These are phyloP conservation scores for Agrotis clavis DNA, from an alignment of 2,888 invertebrate genomes.

Conservation along the genomic window DNA sequence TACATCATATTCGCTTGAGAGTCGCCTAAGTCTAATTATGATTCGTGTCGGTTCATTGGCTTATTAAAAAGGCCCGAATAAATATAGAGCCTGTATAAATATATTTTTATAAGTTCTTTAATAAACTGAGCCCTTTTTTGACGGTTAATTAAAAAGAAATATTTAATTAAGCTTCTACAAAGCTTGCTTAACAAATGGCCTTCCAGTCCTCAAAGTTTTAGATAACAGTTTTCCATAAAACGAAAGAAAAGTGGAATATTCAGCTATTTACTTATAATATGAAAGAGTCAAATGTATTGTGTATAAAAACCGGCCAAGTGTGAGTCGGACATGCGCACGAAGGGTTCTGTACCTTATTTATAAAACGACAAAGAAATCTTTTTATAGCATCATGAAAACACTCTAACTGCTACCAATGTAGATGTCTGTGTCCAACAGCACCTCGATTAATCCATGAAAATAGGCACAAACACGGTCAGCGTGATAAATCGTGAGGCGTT, in stretches of 20 bases:
- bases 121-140: constrained; percentile 8
- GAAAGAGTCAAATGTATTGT: background rate
- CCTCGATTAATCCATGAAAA: too few relatives aligned
- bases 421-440: background rate
- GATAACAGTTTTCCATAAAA: background rate
- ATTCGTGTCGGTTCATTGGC: constrained; percentile 50
- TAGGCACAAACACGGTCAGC: background rate
- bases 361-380: too few relatives aligned
- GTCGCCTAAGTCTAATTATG: constrained; percentile 15
- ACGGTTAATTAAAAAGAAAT: constrained; percentile 25
- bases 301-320: background rate
- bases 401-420: background rate
- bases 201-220: background rate
- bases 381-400: too few relatives aligned
- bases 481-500: constrained; percentile 7
- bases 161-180: constrained; percentile 9
- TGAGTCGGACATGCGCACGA: too few relatives aligned
- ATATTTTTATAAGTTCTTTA: constrained; percentile 33
- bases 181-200: background rate
- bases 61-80: constrained; percentile 51
- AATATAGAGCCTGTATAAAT: constrained; percentile 38
- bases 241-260: background rate
- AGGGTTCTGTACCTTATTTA: too few relatives aligned
- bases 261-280: background rate
- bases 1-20: constrained; percentile 5